phyloP scores from a whole-genome alignment of 2,797 vertebrate species.

The Geotria australis region DNA sequence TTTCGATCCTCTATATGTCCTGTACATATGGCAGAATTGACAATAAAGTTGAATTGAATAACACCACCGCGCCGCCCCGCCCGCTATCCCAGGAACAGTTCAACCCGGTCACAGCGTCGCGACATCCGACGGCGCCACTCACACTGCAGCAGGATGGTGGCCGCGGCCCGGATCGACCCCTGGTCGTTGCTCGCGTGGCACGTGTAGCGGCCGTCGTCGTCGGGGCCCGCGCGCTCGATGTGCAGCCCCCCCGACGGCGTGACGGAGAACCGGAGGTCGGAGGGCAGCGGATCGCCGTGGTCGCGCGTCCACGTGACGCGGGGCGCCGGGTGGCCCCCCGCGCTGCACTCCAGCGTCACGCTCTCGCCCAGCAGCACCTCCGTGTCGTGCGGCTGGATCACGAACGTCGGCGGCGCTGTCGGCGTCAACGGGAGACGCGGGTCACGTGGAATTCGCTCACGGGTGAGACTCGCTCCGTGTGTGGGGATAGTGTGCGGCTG shows the following conservation, averaged over 20 bases:
- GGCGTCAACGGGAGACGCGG: too few relatives aligned
- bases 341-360: slow-evolving; percentile 80
- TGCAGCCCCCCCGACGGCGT: slow-evolving; percentile 69
- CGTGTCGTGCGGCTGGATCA: slow-evolving; percentile 91
- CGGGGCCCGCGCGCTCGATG: slow-evolving; percentile 51
- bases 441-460: too few relatives aligned
- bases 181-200: slow-evolving; percentile 71
- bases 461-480: too few relatives aligned
- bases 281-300: slow-evolving; percentile 43
- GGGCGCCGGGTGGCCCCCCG: slow-evolving; percentile 59
- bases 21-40: too few relatives aligned
- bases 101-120: too few relatives aligned
- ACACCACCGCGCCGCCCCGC: too few relatives aligned
- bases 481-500: too few relatives aligned
- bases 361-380: slow-evolving; percentile 88
- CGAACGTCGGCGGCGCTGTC: slow-evolving; percentile 63
- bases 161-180: slow-evolving; percentile 58
- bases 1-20: too few relatives aligned
- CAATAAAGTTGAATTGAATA: too few relatives aligned
- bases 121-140: too few relatives aligned
- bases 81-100: too few relatives aligned
- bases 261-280: slow-evolving; percentile 44
- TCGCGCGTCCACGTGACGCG: slow-evolving; percentile 61
- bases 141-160: slow-evolving; percentile 83
- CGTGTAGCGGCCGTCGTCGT: slow-evolving; percentile 55